A percentile compares a stretch with the other conserved stretches of the same genome.
Conservation (phyloP, 2,888 invertebrate genomes). For the Halocaridina rubra region DNA sequence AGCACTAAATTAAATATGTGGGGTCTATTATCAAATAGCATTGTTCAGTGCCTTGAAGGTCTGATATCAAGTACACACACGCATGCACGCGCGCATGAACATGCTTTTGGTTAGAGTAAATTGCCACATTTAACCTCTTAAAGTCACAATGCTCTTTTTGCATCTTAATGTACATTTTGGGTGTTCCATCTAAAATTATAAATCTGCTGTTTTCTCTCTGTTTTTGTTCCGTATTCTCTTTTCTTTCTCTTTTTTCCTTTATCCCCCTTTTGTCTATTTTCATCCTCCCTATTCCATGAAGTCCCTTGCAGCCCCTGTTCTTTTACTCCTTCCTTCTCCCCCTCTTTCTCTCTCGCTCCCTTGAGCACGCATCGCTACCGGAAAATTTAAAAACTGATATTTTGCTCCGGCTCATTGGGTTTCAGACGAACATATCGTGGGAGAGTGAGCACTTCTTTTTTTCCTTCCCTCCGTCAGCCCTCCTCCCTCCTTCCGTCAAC, state of each 20-base stretch:
- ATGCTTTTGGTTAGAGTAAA: too few relatives aligned
- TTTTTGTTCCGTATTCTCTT: not conserved
- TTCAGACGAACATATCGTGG: not conserved
- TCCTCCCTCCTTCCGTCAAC: not conserved
- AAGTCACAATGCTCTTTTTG: too few relatives aligned
- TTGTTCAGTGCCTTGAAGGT: too few relatives aligned
- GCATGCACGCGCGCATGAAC: too few relatives aligned
- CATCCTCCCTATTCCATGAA: not conserved
- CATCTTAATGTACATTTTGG: too few relatives aligned
- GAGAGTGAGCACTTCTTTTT: not conserved
- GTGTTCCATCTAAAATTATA: not conserved
- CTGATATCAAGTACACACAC: too few relatives aligned
- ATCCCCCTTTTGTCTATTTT: not conserved
- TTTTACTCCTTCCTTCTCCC: not conserved
- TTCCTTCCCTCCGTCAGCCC: not conserved
- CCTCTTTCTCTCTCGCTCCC: not conserved
- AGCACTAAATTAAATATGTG: too few relatives aligned
- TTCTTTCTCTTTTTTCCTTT: not conserved
- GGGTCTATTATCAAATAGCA: too few relatives aligned
- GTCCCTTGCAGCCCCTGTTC: not conserved
- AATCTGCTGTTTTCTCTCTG: not conserved
- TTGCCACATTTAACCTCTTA: too few relatives aligned
- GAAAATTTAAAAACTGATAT: conserved; percentile 21
- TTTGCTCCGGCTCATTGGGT: not conserved
- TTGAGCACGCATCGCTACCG: not conserved